Percentiles rank a stretch among this genome's conserved stretches.
Evolutionary conservation across 2,113 vertebrate species (phyloP).

Genomic region (Boulengeromyrus knoepffleri): DNA sequence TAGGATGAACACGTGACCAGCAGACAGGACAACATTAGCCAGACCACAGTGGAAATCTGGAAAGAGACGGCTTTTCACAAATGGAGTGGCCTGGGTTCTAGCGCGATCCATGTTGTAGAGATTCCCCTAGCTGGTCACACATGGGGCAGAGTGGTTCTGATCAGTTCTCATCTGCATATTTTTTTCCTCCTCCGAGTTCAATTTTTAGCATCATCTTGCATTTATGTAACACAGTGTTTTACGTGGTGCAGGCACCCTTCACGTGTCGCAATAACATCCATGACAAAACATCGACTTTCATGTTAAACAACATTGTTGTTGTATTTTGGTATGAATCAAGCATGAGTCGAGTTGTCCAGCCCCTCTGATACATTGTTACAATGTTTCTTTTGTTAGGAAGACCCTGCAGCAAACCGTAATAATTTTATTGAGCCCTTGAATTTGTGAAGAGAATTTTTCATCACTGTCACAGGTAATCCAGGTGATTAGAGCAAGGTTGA

Average conservation of each 20-base stretch:
- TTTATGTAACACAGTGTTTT: neutral
- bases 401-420: neutral
- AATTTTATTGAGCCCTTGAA: neutral
- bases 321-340: neutral
- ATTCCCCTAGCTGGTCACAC: neutral
- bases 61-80: neutral
- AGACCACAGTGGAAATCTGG: neutral
- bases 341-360: neutral
- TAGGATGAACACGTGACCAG: neutral
- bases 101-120: neutral
- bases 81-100: neutral
- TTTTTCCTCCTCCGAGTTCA: neutral
- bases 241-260: neutral
- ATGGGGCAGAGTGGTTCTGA: neutral
- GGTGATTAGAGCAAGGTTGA: neutral
- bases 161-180: neutral
- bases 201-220: neutral
- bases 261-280: neutral
- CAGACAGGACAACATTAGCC: neutral
- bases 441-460: neutral
- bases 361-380: neutral
- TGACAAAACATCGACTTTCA: neutral
- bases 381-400: neutral
- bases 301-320: neutral
- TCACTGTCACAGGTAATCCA: neutral